These are phyloP conservation scores for Stegostoma tigrinum DNA, from an alignment of 2,113 vertebrate genomes.

Conservation along the genomic window DNA sequence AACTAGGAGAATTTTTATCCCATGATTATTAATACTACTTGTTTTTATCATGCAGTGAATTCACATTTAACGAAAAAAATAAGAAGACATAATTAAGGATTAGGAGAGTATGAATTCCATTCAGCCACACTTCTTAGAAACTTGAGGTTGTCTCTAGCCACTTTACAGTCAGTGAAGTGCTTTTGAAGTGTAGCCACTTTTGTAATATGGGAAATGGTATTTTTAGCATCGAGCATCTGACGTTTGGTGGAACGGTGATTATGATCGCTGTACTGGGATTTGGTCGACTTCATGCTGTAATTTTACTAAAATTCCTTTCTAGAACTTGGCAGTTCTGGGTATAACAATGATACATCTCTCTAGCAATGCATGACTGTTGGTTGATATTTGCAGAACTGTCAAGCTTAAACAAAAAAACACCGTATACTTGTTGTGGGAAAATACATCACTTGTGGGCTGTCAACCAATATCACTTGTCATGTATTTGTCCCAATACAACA, in stretches of 20 bases:
- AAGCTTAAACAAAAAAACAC: neutral
- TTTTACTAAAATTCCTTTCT: constrained; percentile 3
- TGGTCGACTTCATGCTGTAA: neutral
- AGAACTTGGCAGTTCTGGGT: neutral
- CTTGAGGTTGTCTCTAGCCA: neutral
- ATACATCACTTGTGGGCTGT: neutral
- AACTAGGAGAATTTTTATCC: neutral
- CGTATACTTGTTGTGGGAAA: neutral
- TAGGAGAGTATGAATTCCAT: neutral
- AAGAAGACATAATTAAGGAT: neutral
- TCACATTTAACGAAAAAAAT: neutral
- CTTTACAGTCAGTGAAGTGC: neutral
- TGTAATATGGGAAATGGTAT: neutral
- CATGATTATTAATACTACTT: neutral
- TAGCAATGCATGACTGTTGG: neutral
- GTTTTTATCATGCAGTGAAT: neutral
- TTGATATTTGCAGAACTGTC: neutral
- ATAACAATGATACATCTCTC: neutral
- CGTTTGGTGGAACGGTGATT: neutral
- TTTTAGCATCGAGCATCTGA: neutral
- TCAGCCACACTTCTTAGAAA: neutral
- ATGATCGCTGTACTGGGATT: neutral
- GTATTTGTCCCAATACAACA: neutral
- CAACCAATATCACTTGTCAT: neutral
- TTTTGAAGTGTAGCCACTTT: neutral